Evolutionary conservation across 2,797 vertebrate species (phyloP), one percentile per base, ranked within the genome.

Genomic region (Tympanoctomys barrerae): DNA sequence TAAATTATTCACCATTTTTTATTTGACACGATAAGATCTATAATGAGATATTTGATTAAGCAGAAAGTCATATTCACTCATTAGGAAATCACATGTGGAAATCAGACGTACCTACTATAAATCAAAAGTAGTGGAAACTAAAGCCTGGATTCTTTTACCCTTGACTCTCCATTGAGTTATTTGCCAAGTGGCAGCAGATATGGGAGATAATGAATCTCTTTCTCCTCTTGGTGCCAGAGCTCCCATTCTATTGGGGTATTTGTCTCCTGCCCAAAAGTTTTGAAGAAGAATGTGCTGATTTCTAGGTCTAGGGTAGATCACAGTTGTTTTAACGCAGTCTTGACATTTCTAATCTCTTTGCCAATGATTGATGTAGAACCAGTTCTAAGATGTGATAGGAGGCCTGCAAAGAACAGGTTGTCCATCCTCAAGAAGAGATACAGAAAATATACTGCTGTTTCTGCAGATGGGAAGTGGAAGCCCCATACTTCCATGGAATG

Each of bases 31-130:
- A 68, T 93, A 90, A 80, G 28, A 71, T 18, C 78, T 83, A 22
- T 89, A 83, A 31, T 81, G 78, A 66, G 46, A 73, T 39, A 28
- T 70, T 87, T 94, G 83, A 81, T 86, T 86, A 54, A 68, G 61
- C 90, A 82, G 61, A 88, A 94, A 92, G 49, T 82, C 78, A 42
- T 73, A 81, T 75, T 87, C n/a, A 82, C 61, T 66, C 24, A 92
- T 54, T 24, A 49, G 10, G 64, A 80, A 94, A 39, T 73, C 42
- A 26, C 7, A 89, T 91, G 18, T 80, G 61, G 57, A 59, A 87
- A 75, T 36, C 46, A 80, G 16, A 87, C 77, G 31, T n/a, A 78
- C 24, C 12, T 54, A 24, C 21, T 24, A 0, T 54, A 94, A 81
- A 22, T 91, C 18, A 90, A 78, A 71, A 80, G 57, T 39, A 19